Base-by-base conservation (phyloP, 2,113 vertebrate genomes). In the Myotis davidii region DNA sequence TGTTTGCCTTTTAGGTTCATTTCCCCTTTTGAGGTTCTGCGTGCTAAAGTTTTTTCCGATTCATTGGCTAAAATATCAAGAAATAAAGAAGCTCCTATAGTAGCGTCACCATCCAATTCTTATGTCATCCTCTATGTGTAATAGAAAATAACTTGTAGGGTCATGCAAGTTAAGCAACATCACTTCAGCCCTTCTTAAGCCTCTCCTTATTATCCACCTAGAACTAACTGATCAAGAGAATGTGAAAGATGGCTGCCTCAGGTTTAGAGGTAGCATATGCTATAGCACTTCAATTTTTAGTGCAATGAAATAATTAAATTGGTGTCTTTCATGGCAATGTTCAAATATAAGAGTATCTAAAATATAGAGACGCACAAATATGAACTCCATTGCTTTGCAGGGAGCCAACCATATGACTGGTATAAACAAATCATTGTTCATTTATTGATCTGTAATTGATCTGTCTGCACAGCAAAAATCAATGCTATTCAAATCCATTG, bases 391-490 rank as follows among this genome's bases (percentile, higher is more conserved):
- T 23, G 48, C 21, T 73, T 39, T 74, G 6, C 3, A 39, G 50
- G 64, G 56, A 96, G 18, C 29, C 39, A 82, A 25, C 9, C 16
- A 42, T 56, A 67, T 79, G 65, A 20, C n/a, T 83, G 20, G 69
- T 77, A 2, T 70, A 27, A 94, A 87, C 56, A 93, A 88, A 72
- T 52, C 13, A 25, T 50, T 45, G 56, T 70, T 83, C 23, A 59
- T 56, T 79, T 64, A 74, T 90, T 48, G 48, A 90, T 83, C 32
- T 78, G 56, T 76, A 29, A 94, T 73, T 82, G 50, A 95, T 73
- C 34, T 81, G 32, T 14, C 64, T 65, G n/a, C n/a, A 61, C n/a
- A 72, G 7, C 18, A 59, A 67, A 91, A 94, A 73, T 54, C 54
- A 45, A 2, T 84, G 18, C 42, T 72, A 32, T 39, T 82, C 27